Conservation (phyloP, 2,797 vertebrate species). For the Gymnocypris eckloni region DNA sequence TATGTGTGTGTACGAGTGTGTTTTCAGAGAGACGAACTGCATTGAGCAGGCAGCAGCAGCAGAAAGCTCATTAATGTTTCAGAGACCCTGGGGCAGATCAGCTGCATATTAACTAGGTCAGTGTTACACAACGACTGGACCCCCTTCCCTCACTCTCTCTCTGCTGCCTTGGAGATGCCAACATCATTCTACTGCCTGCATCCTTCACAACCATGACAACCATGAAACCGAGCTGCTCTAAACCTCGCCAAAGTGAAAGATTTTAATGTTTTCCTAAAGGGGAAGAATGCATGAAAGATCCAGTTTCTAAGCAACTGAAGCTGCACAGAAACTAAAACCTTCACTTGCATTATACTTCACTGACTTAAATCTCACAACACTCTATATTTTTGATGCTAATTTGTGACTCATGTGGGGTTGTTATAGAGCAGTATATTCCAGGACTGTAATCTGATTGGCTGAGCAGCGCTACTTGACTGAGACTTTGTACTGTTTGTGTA, state of each 20-base stretch:
- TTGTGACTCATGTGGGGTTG: neutral
- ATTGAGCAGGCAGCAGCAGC: slow-evolving; percentile 21
- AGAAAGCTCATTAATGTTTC: slow-evolving; percentile 73
- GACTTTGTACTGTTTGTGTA: neutral
- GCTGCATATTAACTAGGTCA: slow-evolving; percentile 79
- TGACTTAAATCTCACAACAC: slow-evolving; percentile 16
- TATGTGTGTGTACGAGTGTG: slow-evolving; percentile 22
- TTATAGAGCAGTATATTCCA: neutral
- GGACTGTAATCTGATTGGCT: neutral
- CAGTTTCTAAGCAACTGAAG: slow-evolving; percentile 37
- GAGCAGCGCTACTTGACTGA: neutral
- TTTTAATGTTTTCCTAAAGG: slow-evolving; percentile 21
- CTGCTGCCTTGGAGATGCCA: slow-evolving; percentile 53
- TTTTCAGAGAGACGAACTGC: slow-evolving; percentile 5
- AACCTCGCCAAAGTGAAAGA: slow-evolving; percentile 27
- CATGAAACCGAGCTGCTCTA: slow-evolving; percentile 28
- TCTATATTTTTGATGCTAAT: neutral
- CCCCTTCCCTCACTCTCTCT: slow-evolving; percentile 65
- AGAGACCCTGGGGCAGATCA: slow-evolving; percentile 58
- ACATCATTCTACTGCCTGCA: slow-evolving; percentile 52
- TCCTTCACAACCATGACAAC: slow-evolving; percentile 50
- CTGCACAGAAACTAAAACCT: neutral
- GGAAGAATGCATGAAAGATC: slow-evolving; percentile 4
- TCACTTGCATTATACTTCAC: neutral
- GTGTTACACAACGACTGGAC: slow-evolving; percentile 70